These are phyloP conservation scores for Microchrysa polita DNA, from an alignment of 2,888 invertebrate genomes.

Conservation along the genomic window DNA sequence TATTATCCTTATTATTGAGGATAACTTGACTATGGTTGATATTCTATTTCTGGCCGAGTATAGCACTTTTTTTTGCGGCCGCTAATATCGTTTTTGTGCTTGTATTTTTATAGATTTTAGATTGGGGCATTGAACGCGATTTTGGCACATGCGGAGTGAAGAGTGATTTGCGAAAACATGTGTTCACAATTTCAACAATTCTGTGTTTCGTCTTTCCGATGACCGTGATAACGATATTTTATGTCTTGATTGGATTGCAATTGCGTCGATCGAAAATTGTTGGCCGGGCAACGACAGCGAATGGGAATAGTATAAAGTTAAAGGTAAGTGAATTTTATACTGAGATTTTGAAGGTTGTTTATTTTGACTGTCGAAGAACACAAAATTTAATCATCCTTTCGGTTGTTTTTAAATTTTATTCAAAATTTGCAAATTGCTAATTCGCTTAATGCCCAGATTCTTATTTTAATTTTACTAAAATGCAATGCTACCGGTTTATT, in stretches of 20 bases:
- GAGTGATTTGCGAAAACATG: slow-evolving; percentile 62
- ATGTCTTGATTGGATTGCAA: slow-evolving; percentile 65
- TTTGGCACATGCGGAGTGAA: slow-evolving; percentile 60
- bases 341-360: no score
- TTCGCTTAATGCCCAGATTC: no score
- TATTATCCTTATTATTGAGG: neutral
- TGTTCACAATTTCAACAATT: slow-evolving; percentile 68
- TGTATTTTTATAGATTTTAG: slow-evolving; percentile 46
- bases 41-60: neutral
- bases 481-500: no score
- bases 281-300: slow-evolving; percentile 55
- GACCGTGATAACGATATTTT: slow-evolving; percentile 69
- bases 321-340: no score
- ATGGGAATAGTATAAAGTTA: slow-evolving; percentile 60
- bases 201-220: slow-evolving; percentile 71
- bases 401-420: no score
- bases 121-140: slow-evolving; percentile 47
- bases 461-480: no score
- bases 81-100: neutral
- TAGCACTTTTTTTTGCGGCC: neutral
- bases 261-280: slow-evolving; percentile 60
- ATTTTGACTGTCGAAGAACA: no score
- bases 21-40: neutral
- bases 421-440: no score
- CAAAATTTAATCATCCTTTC: no score